Conservation (phyloP, 2,888 invertebrate species). For the Junonia oenone region DNA sequence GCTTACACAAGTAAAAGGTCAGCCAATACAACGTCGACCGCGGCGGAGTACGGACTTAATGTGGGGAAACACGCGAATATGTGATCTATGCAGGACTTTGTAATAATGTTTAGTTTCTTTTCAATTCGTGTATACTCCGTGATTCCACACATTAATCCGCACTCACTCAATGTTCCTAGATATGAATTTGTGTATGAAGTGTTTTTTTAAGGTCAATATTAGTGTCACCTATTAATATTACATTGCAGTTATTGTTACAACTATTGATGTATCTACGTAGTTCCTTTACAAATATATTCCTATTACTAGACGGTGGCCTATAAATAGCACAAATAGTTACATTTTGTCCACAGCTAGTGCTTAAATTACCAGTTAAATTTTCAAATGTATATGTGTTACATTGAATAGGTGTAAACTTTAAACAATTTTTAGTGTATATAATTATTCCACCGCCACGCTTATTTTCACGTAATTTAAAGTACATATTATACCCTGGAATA, state of each 20-base stretch:
- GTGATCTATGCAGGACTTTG: neutral
- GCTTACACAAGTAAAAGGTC: slow-evolving; percentile 8
- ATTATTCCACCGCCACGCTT: slow-evolving; percentile 30
- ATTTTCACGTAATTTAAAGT: slow-evolving; percentile 24
- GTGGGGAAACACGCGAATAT: neutral
- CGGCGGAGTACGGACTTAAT: slow-evolving; percentile 4
- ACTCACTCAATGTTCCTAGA: slow-evolving; percentile 13
- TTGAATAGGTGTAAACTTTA: slow-evolving; percentile 10
- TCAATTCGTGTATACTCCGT: slow-evolving; percentile 16
- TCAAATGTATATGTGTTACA: slow-evolving; percentile 7
- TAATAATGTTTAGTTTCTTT: neutral
- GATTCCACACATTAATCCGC: slow-evolving; percentile 24
- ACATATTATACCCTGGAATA: slow-evolving; percentile 31
- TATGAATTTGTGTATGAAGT: slow-evolving; percentile 13
- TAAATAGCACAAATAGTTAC: slow-evolving; percentile 19
- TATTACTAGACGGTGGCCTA: slow-evolving; percentile 20
- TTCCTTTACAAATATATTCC: slow-evolving; percentile 16
- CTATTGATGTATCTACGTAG: slow-evolving; percentile 6
- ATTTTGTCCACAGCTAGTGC: neutral
- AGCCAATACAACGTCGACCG: slow-evolving; percentile 15
- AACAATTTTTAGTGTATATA: slow-evolving; percentile 17
- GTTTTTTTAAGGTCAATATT: slow-evolving; percentile 23
- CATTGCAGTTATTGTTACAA: neutral
- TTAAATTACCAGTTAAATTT: slow-evolving; percentile 6
- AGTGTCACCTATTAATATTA: slow-evolving; percentile 14